phyloP scores from a whole-genome alignment of 2,797 vertebrate genomes.

The Austrolebias charrua region DNA sequence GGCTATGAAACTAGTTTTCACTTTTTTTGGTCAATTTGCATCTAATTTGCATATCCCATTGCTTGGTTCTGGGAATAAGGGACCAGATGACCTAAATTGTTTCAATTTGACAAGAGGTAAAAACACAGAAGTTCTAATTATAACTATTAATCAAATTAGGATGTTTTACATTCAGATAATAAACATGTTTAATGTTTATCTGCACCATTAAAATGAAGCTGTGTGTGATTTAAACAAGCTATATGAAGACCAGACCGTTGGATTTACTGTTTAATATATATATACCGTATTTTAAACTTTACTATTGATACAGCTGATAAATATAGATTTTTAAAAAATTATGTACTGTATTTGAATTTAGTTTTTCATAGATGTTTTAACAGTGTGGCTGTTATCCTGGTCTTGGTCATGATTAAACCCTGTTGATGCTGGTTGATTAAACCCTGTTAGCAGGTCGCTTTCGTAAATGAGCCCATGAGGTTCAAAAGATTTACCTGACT shows the following conservation, averaged over 20 bases:
- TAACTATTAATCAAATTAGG: slow-evolving; percentile 79
- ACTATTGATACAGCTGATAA: not conserved
- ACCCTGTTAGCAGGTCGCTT: too few relatives aligned
- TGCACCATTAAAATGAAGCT: slow-evolving; percentile 32
- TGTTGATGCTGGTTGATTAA: too few relatives aligned
- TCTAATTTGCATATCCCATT: slow-evolving; percentile 79
- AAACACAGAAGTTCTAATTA: slow-evolving; percentile 68
- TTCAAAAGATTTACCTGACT: too few relatives aligned
- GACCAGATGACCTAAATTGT: slow-evolving; percentile 81
- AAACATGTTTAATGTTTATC: slow-evolving; percentile 60
- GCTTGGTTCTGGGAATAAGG: slow-evolving; percentile 74
- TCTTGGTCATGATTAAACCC: not conserved
- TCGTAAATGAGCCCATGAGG: too few relatives aligned
- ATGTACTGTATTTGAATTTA: not conserved
- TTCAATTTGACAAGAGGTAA: slow-evolving; percentile 71
- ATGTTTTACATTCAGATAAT: slow-evolving; percentile 57
- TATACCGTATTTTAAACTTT: too few relatives aligned
- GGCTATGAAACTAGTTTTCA: slow-evolving; percentile 74
- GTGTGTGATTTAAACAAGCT: slow-evolving; percentile 13
- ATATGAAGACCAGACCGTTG: not conserved
- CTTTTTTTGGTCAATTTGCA: slow-evolving; percentile 76
- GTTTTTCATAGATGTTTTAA: not conserved
- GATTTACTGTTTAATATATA: too few relatives aligned
- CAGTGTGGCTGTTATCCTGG: not conserved
- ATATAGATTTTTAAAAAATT: not conserved